phyloP scores from a whole-genome alignment of 1,140 invertebrate genomes.

The Calephelis nemesis region DNA sequence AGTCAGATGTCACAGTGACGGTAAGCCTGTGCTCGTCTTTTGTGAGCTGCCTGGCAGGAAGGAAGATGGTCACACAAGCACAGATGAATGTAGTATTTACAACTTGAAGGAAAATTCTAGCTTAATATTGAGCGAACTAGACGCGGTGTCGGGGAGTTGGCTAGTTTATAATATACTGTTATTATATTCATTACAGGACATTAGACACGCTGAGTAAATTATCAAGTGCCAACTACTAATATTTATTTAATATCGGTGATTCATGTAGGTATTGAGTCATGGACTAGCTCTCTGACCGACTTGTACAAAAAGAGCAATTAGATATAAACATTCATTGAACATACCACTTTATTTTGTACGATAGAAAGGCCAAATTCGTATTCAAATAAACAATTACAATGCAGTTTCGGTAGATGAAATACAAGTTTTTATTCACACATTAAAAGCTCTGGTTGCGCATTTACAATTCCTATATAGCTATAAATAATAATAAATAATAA shows the following conservation, averaged over 20 bases:
- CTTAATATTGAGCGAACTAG: too few species aligned
- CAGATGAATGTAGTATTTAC: too few species aligned
- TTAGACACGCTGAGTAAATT: constrained; percentile 1
- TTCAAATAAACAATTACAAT: constrained; percentile 2
- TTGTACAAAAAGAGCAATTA: constrained; percentile 21
- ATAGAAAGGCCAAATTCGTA: background rate
- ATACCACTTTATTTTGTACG: background rate
- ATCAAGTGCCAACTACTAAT: constrained; percentile 10
- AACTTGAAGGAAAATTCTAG: too few species aligned
- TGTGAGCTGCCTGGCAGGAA: too few species aligned
- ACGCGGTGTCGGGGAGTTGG: too few species aligned
- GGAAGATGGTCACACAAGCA: too few species aligned
- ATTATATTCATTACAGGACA: background rate
- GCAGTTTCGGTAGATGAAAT: background rate
- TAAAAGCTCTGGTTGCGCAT: constrained; percentile 4
- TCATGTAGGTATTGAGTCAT: constrained; percentile 39
- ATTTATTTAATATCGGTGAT: constrained; percentile 29
- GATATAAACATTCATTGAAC: background rate
- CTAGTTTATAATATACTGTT: too few species aligned
- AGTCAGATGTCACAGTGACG: too few species aligned
- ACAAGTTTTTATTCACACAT: constrained; percentile 5
- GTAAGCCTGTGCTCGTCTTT: too few species aligned
- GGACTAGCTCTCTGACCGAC: constrained; percentile 32
- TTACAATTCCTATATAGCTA: background rate
- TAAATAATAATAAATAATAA: too few species aligned